A percentile compares a stretch with the other conserved stretches of the same genome.
These are phyloP conservation scores for Iselma pallidipennis DNA, from an alignment of 2,888 invertebrate genomes.

Conservation along the genomic window DNA sequence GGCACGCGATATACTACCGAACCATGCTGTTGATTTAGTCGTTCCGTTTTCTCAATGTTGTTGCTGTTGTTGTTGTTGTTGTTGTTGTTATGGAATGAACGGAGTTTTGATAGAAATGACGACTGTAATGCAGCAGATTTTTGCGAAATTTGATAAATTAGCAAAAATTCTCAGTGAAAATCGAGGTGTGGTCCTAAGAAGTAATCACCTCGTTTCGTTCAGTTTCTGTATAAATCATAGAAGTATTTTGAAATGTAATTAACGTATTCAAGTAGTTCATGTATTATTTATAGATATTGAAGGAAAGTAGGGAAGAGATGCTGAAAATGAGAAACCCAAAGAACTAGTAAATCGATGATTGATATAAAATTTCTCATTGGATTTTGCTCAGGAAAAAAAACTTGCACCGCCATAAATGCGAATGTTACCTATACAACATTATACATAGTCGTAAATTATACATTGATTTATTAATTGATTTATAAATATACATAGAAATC, in stretches of 20 bases:
- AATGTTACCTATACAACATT: slow-evolving; percentile 4
- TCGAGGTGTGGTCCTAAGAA: too few relatives aligned
- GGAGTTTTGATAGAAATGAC: background rate
- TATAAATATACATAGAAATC: slow-evolving; percentile 25
- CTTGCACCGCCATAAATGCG: slow-evolving; percentile 1
- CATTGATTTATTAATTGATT: slow-evolving; percentile 36
- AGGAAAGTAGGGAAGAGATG: too few relatives aligned
- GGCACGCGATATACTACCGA: slow-evolving; percentile 56
- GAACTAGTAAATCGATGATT: too few relatives aligned
- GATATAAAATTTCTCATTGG: too few relatives aligned
- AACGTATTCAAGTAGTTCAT: too few relatives aligned
- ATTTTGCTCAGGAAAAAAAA: background rate
- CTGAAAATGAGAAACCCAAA: too few relatives aligned
- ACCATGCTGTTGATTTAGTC: slow-evolving; percentile 39
- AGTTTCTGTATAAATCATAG: too few relatives aligned
- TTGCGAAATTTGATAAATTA: too few relatives aligned
- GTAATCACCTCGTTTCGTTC: too few relatives aligned
- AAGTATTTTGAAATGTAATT: too few relatives aligned
- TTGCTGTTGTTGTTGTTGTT: background rate
- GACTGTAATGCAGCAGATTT: background rate
- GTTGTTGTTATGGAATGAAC: background rate
- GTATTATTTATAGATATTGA: too few relatives aligned
- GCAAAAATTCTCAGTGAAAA: too few relatives aligned
- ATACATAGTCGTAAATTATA: slow-evolving; percentile 32
- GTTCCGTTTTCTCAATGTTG: slow-evolving; percentile 18